Conservation (phyloP, 2,888 invertebrate species). For the Rotaria socialis region DNA sequence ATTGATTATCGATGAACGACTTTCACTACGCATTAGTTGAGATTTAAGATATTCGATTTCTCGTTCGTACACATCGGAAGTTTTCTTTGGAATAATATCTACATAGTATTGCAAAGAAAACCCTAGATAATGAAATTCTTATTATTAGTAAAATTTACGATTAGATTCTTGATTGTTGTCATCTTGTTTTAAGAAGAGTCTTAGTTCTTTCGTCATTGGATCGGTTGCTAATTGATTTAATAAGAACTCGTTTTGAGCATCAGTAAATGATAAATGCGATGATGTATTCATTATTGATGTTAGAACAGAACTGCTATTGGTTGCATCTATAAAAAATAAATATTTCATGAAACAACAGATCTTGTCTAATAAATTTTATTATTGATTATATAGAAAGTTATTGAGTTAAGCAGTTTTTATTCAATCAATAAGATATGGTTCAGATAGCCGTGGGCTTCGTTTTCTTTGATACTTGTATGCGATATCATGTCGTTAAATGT, state of each 20-base stretch:
- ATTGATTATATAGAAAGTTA: too few species aligned
- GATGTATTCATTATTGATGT: constrained; percentile 1
- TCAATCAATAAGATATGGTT: too few species aligned
- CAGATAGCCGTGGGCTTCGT: too few species aligned
- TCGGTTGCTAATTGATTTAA: constrained; percentile 10
- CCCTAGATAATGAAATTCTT: neutral
- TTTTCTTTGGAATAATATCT: neutral
- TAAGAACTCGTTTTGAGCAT: neutral
- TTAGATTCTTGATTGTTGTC: neutral
- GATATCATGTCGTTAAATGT: too few species aligned
- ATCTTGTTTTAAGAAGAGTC: constrained; percentile 19
- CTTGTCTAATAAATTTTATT: too few species aligned
- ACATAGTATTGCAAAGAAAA: neutral
- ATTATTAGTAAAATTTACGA: neutral
- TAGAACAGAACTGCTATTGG: neutral
- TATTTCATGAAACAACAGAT: too few species aligned
- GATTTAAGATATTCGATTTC: constrained; percentile 13
- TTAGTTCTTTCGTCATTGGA: constrained; percentile 10
- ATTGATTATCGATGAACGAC: neutral
- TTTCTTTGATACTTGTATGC: too few species aligned
- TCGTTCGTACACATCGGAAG: neutral
- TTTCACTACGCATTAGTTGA: neutral
- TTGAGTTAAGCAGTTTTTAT: too few species aligned
- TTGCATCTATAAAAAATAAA: neutral
- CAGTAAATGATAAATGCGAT: neutral